Conservation (phyloP, 2,888 invertebrate species). For the Rosalia funebris region DNA sequence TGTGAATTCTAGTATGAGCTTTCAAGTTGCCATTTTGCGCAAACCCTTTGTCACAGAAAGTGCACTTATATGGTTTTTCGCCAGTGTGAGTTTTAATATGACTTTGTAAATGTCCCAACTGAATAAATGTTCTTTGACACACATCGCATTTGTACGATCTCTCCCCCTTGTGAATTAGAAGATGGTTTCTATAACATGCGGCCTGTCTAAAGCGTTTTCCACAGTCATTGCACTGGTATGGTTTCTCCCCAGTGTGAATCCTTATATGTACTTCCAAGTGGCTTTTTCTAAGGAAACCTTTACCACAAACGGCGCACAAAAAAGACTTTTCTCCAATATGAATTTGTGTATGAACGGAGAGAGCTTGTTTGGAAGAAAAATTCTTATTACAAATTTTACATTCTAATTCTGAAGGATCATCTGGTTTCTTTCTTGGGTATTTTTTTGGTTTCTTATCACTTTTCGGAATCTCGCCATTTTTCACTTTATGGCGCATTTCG, state of each 20-base stretch:
- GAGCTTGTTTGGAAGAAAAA: conserved; percentile 36
- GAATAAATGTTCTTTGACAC: conserved; percentile 35
- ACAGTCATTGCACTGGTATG: conserved; percentile 34
- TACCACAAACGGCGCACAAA: conserved; percentile 38
- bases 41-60: conserved; percentile 37
- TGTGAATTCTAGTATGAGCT: conserved; percentile 38
- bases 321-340: conserved; percentile 39
- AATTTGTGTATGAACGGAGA: conserved; percentile 32
- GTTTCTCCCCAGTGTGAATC: conserved; percentile 39
- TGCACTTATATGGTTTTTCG: conserved; percentile 37
- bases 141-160: conserved; percentile 35
- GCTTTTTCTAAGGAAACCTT: conserved; percentile 35
- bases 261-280: conserved; percentile 37
- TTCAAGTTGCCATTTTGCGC: conserved; percentile 37
- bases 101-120: conserved; percentile 35
- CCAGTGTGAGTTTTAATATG: conserved; percentile 38
- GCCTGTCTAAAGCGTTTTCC: conserved; percentile 36
- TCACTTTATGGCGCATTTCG: conserved; percentile 37
- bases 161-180: conserved; percentile 38
- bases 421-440: conserved; percentile 28
- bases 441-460: conserved; percentile 28
- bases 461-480: conserved; percentile 37
- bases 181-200: conserved; percentile 32
- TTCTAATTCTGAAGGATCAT: conserved; percentile 28
- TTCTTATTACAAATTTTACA: conserved; percentile 34